These are phyloP conservation scores for Puntigrus tetrazona DNA, from an alignment of 2,113 vertebrate genomes.

Conservation along the genomic window DNA sequence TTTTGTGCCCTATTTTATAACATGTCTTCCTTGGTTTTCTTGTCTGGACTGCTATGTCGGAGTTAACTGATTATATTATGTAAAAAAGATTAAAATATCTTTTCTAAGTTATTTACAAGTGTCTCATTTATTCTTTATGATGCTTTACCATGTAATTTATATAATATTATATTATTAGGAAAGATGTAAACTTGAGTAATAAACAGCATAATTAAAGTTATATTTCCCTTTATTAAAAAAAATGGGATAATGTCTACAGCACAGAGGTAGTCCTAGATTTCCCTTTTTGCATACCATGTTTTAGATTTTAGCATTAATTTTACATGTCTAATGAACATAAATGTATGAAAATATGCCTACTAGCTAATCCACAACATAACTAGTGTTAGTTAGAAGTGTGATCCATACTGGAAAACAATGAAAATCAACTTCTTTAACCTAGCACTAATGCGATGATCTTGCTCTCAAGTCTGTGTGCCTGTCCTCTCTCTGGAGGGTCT, in stretches of 20 bases:
- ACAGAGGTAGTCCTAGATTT: slow-evolving; percentile 23
- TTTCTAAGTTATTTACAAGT: slow-evolving; percentile 63
- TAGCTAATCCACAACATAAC: not conserved
- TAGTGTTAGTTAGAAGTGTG: not conserved
- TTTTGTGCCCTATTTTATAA: slow-evolving; percentile 40
- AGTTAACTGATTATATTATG: slow-evolving; percentile 77
- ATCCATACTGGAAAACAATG: not conserved
- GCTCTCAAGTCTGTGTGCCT: slow-evolving; percentile 53
- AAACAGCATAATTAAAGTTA: not conserved
- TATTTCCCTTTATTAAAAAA: slow-evolving; percentile 1
- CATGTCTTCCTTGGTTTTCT: slow-evolving; percentile 39
- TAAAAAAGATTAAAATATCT: slow-evolving; percentile 70
- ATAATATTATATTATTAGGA: not conserved
- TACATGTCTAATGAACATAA: not conserved
- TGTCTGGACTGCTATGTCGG: slow-evolving; percentile 59
- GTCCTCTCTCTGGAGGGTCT: not conserved
- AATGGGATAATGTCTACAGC: not conserved
- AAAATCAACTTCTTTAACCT: not conserved
- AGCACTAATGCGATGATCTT: not conserved
- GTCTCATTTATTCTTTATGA: slow-evolving; percentile 60
- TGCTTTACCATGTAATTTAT: not conserved
- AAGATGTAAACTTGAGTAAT: slow-evolving; percentile 56
- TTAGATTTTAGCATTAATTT: not conserved
- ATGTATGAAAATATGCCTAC: not conserved
- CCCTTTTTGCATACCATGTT: slow-evolving; percentile 1